phyloP scores from a whole-genome alignment of 2,888 invertebrate genomes.

The Synanthedon andrenaeformis region DNA sequence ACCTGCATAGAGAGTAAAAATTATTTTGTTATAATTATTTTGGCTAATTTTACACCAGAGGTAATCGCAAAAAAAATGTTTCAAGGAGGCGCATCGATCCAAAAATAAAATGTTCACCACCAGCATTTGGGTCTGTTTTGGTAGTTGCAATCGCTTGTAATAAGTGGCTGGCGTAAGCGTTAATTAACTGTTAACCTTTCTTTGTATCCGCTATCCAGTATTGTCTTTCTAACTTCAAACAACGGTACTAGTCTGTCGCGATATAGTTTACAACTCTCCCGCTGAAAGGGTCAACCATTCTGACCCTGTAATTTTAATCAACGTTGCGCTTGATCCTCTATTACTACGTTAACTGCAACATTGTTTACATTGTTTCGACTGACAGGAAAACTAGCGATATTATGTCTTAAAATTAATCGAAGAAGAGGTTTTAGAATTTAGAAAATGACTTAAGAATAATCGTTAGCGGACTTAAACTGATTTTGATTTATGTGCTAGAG shows the following conservation, averaged over 20 bases:
- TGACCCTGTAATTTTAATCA: slow-evolving; percentile 31
- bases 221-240: background rate
- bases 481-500: no score
- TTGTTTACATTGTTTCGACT: background rate
- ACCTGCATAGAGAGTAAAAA: no score
- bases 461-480: no score
- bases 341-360: slow-evolving; percentile 21
- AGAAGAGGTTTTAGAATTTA: background rate
- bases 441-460: background rate
- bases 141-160: no score
- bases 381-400: background rate
- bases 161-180: background rate
- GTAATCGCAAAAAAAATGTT: no score
- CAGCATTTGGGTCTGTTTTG: no score
- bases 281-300: slow-evolving; percentile 12
- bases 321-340: slow-evolving; percentile 23
- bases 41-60: no score
- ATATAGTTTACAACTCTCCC: background rate
- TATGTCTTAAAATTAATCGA: background rate
- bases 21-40: no score
- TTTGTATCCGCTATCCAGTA: background rate
- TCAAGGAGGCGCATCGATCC: no score
- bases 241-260: background rate
- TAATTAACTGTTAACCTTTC: background rate
- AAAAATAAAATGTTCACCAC: no score